A percentile compares a stretch with the other conserved stretches of the same genome.
phyloP scores from a whole-genome alignment of 2,113 vertebrate species.

The Barbus barbus region DNA sequence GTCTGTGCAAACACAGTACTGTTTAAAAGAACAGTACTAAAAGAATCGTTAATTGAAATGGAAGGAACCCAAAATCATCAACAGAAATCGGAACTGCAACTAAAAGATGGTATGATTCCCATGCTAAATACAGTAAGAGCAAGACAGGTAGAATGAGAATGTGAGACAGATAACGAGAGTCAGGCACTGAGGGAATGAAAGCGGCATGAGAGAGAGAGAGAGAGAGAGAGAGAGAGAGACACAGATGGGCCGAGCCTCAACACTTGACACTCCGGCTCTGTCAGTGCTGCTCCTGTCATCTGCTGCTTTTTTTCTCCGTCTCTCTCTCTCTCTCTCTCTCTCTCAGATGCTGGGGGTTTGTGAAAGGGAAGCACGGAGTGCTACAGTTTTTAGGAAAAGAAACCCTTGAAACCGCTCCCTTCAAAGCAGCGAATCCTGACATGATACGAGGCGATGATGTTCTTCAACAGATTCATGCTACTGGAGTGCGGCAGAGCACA shows the following conservation, averaged over 20 bases:
- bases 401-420: conserved; percentile 16
- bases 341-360: conserved; percentile 16
- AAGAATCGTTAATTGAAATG: neutral
- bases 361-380: conserved; percentile 20
- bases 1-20: too few relatives aligned
- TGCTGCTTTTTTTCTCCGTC: neutral
- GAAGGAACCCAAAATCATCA: neutral
- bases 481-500: neutral
- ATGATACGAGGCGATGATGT: neutral
- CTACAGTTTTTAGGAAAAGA: conserved; percentile 24
- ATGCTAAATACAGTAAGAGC: neutral
- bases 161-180: conserved; percentile 5
- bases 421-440: conserved; percentile 34
- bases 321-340: neutral
- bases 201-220: neutral
- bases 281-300: conserved; percentile 33
- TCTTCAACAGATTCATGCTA: neutral
- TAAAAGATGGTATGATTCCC: neutral
- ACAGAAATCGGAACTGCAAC: neutral
- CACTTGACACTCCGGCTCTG: conserved; percentile 36
- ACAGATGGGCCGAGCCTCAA: conserved; percentile 21
- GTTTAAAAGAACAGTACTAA: neutral
- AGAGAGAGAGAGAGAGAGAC: neutral
- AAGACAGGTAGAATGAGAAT: neutral
- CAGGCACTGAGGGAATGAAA: conserved; percentile 18